These are phyloP conservation scores for Pseudoips prasinana DNA, from an alignment of 2,888 invertebrate species.

Conservation along the genomic window DNA sequence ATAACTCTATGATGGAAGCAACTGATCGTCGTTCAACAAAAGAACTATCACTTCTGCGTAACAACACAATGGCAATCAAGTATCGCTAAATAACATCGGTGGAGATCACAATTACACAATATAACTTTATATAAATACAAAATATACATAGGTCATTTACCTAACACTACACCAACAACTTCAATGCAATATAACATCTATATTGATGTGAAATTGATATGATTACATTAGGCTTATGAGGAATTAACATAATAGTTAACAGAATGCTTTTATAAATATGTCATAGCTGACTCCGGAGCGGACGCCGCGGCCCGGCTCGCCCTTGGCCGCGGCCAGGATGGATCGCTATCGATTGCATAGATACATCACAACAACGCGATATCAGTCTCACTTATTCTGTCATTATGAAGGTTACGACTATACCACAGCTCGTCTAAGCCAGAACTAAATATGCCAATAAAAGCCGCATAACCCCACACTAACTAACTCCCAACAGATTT, in stretches of 20 bases:
- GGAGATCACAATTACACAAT: slow-evolving; percentile 81
- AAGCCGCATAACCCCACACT: slow-evolving; percentile 43
- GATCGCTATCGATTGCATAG: slow-evolving; percentile 43
- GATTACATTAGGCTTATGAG: slow-evolving; percentile 62
- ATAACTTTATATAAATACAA: slow-evolving; percentile 79
- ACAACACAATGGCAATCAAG: slow-evolving; percentile 78
- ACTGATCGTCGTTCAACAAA: slow-evolving; percentile 63
- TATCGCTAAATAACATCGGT: slow-evolving; percentile 80
- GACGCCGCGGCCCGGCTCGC: slow-evolving; percentile 1
- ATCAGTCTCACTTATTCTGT: slow-evolving; percentile 81
- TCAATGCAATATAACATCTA: slow-evolving; percentile 76
- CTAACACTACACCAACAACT: slow-evolving; percentile 71
- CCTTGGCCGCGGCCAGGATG: slow-evolving; percentile 19
- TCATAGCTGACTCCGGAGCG: slow-evolving; percentile 33
- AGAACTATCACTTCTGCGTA: slow-evolving; percentile 58
- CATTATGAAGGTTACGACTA: slow-evolving; percentile 73
- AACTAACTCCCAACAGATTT: slow-evolving; percentile 12
- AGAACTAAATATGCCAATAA: slow-evolving; percentile 41
- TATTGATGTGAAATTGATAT: slow-evolving; percentile 77
- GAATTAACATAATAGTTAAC: slow-evolving; percentile 72
- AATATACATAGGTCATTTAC: slow-evolving; percentile 77
- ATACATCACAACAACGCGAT: slow-evolving; percentile 70
- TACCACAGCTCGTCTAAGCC: slow-evolving; percentile 61
- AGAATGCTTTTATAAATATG: slow-evolving; percentile 63
- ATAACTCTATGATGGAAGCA: slow-evolving; percentile 77